A percentile compares a stretch with the other conserved stretches of the same genome.
Conservation (phyloP, 1,140 invertebrate genomes). For the Argopecten irradians region DNA sequence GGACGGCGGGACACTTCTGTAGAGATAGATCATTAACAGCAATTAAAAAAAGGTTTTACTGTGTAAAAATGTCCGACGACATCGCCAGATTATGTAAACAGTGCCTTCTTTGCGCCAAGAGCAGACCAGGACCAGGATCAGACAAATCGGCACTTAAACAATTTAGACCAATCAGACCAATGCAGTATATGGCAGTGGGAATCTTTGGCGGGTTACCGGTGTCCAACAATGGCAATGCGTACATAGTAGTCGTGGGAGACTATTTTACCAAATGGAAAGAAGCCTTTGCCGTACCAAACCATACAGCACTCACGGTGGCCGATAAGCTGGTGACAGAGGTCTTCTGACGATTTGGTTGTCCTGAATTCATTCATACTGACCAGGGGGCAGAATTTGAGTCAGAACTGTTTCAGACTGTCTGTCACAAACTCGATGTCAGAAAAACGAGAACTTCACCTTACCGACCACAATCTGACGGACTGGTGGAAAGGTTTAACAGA, state of each 20-base stretch:
- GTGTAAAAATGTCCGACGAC: slow-evolving; percentile 36
- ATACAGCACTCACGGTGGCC: no score
- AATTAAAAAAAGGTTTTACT: slow-evolving; percentile 47
- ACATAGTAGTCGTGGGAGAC: no score
- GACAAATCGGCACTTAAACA: slow-evolving; percentile 33
- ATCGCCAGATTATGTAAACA: slow-evolving; percentile 46
- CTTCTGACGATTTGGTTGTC: slow-evolving; percentile 70
- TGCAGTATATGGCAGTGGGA: slow-evolving; percentile 43
- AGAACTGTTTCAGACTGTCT: slow-evolving; percentile 50
- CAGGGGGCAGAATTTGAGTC: slow-evolving; percentile 66
- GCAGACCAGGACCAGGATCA: no score
- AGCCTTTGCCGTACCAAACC: no score
- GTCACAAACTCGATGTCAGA: slow-evolving; percentile 47
- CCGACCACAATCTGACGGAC: slow-evolving; percentile 54
- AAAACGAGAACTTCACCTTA: slow-evolving; percentile 56
- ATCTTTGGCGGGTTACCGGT: slow-evolving; percentile 47
- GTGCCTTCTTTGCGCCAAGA: no score
- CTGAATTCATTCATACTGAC: slow-evolving; percentile 71
- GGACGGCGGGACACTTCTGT: slow-evolving; percentile 40
- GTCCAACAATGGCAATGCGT: no score
- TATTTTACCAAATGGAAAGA: no score
- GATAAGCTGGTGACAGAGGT: no score
- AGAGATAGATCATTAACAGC: slow-evolving; percentile 38
- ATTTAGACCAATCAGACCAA: no score
- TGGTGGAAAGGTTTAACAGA: slow-evolving; percentile 59